Base-by-base conservation (phyloP, 2,113 vertebrate genomes). In the Symphodus melops region DNA sequence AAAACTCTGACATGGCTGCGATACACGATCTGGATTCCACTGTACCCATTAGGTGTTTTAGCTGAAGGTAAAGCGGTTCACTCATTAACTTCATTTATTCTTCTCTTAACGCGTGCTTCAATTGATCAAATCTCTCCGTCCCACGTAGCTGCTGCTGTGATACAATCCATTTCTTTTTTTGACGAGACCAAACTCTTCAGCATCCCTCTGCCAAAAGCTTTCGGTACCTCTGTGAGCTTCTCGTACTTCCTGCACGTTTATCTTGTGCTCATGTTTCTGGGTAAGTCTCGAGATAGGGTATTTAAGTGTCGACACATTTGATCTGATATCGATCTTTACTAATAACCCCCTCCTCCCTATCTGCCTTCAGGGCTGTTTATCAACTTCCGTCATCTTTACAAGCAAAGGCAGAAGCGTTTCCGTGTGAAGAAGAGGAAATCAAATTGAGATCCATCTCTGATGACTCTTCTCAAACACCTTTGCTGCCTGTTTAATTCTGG, bases 141-240 rank as follows among this genome's bases (percentile, higher is more conserved):
- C 12, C 60, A 10, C 86, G 21, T 77, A 99, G 98, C 96, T 4
- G 94, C 97, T 37, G 94, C 94, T 1, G 91, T 99, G 48, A 85
- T 98, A 87, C 97, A 98, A 1, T 96, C 97, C 76, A 96, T 99
- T 62, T 95, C 97, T 23, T 69, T 97, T 81, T 98, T 99, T 87
- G 95, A 94, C 4, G 91, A 96, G 89, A 96, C 93, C 0, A 95
- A 95, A 77, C 95, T 95, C 63, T 96, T 96, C 73, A 96, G 96
- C 75, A 93, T 99, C 79, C 92, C 90, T 25, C 84, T 99, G 86
- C 96, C 97, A 17, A 94, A 95, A 77, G 94, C 93, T 19, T 51
- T 97, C 54, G 96, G 95, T 1, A 74, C 94, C 41, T 95, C 95
- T 8, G 78, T 98, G 82, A 95, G 92, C 85, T 98, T 99, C 83